A percentile compares a stretch with the other conserved stretches of the same genome.
phyloP scores from a whole-genome alignment of 2,797 vertebrate species.

The Hydrophis major region DNA sequence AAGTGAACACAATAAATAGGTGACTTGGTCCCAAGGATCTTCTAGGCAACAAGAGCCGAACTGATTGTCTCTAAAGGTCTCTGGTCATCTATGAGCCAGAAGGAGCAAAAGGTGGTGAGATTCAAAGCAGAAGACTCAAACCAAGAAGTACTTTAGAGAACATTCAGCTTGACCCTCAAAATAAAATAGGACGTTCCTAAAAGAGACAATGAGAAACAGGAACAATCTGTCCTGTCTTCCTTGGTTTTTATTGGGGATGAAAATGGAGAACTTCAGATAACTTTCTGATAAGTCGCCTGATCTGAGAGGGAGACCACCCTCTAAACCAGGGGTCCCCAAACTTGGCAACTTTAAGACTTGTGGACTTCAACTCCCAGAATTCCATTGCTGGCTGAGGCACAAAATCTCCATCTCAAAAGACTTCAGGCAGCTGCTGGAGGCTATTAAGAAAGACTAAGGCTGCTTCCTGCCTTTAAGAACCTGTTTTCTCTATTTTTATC shows the following conservation, averaged over 20 bases:
- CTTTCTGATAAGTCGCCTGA: background rate
- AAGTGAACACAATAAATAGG: too few species aligned
- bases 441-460: too few species aligned
- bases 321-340: too few species aligned
- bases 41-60: background rate
- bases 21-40: background rate
- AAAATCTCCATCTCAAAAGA: too few species aligned
- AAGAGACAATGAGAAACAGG: background rate
- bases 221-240: background rate
- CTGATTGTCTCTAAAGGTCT: background rate
- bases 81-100: background rate
- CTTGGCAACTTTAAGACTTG: too few species aligned
- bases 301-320: background rate
- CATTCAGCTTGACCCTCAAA: background rate
- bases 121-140: background rate
- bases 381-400: too few species aligned
- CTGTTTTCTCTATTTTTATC: too few species aligned
- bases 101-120: background rate
- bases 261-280: background rate
- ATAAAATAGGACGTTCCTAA: background rate
- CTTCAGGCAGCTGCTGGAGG: too few species aligned
- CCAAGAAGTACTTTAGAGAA: background rate
- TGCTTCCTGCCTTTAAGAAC: too few species aligned
- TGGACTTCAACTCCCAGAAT: too few species aligned
- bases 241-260: background rate